Percentiles rank a stretch among this genome's conserved stretches.
Evolutionary conservation across 2,888 invertebrate genomes (phyloP).

Genomic region (Apotomis betuletana): DNA sequence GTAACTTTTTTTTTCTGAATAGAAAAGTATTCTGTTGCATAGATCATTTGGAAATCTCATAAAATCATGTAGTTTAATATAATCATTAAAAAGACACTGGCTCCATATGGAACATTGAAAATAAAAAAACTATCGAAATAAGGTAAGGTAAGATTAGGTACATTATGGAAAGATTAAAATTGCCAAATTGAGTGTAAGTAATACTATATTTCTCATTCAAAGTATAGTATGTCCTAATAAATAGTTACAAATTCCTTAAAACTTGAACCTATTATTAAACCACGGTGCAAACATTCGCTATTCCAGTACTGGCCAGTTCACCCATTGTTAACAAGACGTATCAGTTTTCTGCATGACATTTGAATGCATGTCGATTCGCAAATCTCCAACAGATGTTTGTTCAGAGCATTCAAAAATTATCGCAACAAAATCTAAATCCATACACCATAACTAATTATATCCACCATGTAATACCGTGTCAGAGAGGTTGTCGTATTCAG

Average conservation of each 20-base stretch:
- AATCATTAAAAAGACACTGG: no score
- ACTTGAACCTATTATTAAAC: slow-evolving; percentile 43
- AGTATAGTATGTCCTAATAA: slow-evolving; percentile 25
- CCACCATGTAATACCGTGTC: slow-evolving; percentile 78
- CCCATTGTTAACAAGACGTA: slow-evolving; percentile 68
- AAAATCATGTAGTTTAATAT: no score
- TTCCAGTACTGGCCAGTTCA: slow-evolving; percentile 71
- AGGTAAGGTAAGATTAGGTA: neutral
- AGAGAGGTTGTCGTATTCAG: slow-evolving; percentile 47
- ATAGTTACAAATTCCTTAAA: slow-evolving; percentile 29
- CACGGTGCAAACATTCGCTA: slow-evolving; percentile 40
- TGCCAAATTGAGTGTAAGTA: slow-evolving; percentile 20
- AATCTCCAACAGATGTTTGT: slow-evolving; percentile 80
- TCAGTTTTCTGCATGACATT: slow-evolving; percentile 80
- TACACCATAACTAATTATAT: slow-evolving; percentile 83
- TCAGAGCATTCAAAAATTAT: slow-evolving; percentile 79
- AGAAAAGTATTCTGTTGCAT: no score
- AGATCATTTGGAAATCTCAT: no score
- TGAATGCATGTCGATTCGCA: slow-evolving; percentile 76
- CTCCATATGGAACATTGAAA: no score
- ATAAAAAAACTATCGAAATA: no score
- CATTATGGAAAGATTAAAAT: neutral
- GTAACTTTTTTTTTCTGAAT: no score
- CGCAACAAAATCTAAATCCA: slow-evolving; percentile 82
- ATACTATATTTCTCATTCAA: neutral